phyloP scores from a whole-genome alignment of 2,113 vertebrate genomes.

The Micronycteris hirsuta region DNA sequence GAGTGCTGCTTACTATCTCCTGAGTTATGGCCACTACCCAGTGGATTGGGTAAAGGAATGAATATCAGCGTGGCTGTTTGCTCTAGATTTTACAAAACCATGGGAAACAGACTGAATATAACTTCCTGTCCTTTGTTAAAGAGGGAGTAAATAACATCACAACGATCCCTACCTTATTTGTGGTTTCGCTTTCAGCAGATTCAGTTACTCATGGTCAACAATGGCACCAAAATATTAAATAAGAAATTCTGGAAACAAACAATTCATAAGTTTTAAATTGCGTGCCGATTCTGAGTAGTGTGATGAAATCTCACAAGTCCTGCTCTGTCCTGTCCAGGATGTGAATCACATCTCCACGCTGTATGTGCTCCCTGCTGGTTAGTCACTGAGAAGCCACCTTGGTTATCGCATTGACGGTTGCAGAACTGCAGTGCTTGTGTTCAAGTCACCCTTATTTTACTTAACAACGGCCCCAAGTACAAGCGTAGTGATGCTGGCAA shows the following conservation, averaged over 20 bases:
- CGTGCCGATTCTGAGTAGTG: neutral
- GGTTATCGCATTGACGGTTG: neutral
- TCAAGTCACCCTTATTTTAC: neutral
- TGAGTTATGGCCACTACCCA: neutral
- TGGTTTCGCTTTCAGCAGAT: neutral
- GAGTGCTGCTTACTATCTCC: neutral
- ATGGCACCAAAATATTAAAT: neutral
- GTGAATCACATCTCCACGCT: neutral
- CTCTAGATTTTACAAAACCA: conserved; percentile 31
- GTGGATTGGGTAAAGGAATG: neutral
- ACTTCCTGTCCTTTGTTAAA: conserved; percentile 49
- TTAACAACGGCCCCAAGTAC: neutral
- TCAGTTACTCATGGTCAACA: neutral
- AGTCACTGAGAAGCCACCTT: neutral
- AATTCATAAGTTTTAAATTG: neutral
- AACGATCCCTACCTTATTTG: neutral
- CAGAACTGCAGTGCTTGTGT: neutral
- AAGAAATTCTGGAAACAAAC: neutral
- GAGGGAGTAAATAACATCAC: conserved; percentile 34
- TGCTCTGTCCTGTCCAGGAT: neutral
- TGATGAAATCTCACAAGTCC: neutral
- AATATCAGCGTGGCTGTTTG: conserved; percentile 13
- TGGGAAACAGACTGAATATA: neutral
- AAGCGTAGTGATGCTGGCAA: neutral
- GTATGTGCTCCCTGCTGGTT: neutral